Percentiles rank a stretch among this genome's conserved stretches.
Evolutionary conservation across 1,140 invertebrate species (phyloP).

Genomic region (Stegodyphus mimosarum): DNA sequence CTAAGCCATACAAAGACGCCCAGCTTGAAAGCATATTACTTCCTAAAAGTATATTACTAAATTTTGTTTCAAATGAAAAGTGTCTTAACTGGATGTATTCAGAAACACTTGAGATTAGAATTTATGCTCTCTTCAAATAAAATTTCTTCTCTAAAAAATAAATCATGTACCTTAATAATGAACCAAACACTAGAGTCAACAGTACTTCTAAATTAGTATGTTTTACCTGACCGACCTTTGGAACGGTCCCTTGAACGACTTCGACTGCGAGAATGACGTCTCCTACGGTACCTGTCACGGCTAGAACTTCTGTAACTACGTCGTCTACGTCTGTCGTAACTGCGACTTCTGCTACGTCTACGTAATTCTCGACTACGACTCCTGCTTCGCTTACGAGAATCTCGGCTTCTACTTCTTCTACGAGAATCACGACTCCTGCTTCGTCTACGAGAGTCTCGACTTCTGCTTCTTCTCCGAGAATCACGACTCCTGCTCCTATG

Average conservation of each 20-base stretch:
- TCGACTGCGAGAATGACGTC: conserved; percentile 15
- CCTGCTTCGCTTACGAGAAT: background rate
- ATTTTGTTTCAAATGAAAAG: too few species aligned
- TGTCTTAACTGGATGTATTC: too few species aligned
- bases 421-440: background rate
- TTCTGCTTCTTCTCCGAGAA: background rate
- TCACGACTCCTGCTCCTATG: background rate
- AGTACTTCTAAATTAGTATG: too few species aligned
- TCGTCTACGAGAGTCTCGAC: background rate
- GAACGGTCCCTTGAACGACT: conserved; percentile 21
- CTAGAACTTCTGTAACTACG: conserved; percentile 23
- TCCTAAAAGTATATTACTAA: too few species aligned
- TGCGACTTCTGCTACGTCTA: background rate
- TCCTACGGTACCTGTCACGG: conserved; percentile 22
- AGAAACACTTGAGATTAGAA: too few species aligned
- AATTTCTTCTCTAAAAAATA: too few species aligned
- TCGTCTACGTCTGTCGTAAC: background rate
- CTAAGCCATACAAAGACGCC: too few species aligned
- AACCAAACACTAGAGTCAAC: background rate
- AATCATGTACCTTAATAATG: background rate
- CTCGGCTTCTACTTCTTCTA: background rate
- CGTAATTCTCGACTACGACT: background rate
- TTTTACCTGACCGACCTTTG: conserved; percentile 16
- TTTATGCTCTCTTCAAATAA: too few species aligned
- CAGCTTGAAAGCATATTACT: too few species aligned